Evolutionary conservation across 2,113 vertebrate species (phyloP), one percentile per base, ranked within the genome.

Genomic region (Chamaetylas fuelleborni): DNA sequence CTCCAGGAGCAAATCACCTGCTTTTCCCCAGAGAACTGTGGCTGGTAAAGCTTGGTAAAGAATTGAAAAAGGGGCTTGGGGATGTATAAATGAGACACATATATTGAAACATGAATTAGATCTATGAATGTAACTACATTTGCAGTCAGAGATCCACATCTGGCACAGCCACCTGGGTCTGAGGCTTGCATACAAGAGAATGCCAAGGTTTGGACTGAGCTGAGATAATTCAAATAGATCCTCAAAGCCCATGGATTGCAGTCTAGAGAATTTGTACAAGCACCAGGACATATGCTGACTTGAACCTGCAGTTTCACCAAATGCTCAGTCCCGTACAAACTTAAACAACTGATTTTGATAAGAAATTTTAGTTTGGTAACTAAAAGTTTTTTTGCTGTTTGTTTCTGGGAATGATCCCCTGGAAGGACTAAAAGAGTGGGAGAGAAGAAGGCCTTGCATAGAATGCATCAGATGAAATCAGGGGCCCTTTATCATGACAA

Each of bases 221-320:
- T 16, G 43, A 88, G 22, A 6, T 60, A 56, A 71, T 64, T 79
- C 60, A 66, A 70, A 9, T 3, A 69, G 25, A 60, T n/a, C 24
- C 34, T 71, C 40, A 53, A 61, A 42, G 23, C 8, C 11, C 4
- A 3, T 38, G 31, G 42, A 16, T 45, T 43, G 11, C 6, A 54
- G 28, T 19, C 33, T 61, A 28, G 50, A 64, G 54, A 77, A 57
- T 62, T 38, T 88, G 20, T 62, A 25, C 9, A 36, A 57, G n/a
- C 0, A 2, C 0, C 1, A 8, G 38, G 42, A 57, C 34, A 3
- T 57, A 87, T 80, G 28, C n/a, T 48, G 54, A 45, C 67, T 56
- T 64, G 57, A 74, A 79, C 14, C 12, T 85, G 56, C 4, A 2
- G 38, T 86, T 86, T 53, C 43, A 57, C 13, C 6, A 11, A 79